Base-by-base conservation (phyloP, 2,113 vertebrate genomes). In the Synodontis membranacea region DNA sequence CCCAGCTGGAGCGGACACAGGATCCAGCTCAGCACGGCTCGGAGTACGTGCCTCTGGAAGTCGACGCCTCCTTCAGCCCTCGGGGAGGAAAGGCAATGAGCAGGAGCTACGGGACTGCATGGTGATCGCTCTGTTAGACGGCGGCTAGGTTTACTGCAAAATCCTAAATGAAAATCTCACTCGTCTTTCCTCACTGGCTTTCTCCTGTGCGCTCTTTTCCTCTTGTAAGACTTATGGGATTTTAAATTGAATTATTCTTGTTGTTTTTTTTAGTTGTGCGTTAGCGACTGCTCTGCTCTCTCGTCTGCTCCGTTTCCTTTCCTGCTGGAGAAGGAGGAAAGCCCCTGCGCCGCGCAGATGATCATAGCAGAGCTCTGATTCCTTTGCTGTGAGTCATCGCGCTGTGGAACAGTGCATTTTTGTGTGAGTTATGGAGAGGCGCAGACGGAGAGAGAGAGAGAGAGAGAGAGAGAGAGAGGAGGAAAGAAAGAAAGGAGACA, bases 371-470 rank as follows among this genome's bases (percentile, higher is more conserved):
- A 88, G 85, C 80, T 82, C 62, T 84, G 88, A 89, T 91, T 88
- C 90, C 88, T 88, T 81, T 83, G 87, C 83, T 54, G 80, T 91
- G 90, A 91, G 88, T 91, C 90, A 91, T 87, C 54, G n/a, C 1
- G 75, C 83, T 72, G 85, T 80, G 90, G 85, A 89, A 91, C 90
- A 91, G 88, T 89, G 83, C 87, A 90, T 89, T 89, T 88, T 89
- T 90, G 84, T 90, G 87, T 90, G 89, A 86, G 86, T 88, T 88
- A 88, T 83, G 83, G 85, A 88, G 84, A 84, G 42, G 42, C 60
- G 31, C 48, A 85, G 78, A 86, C 46, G 76, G 83, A 58, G 60
- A 52, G 72, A 88, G 58, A 66, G 70, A 82, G 64, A 48, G 75
- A 66, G 34, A 39, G 44, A 46, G 64, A 44, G 34, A 44, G 39